phyloP scores from a whole-genome alignment of 92 coral and sea anemone genomes.

The Parazoanthus swiftii region DNA sequence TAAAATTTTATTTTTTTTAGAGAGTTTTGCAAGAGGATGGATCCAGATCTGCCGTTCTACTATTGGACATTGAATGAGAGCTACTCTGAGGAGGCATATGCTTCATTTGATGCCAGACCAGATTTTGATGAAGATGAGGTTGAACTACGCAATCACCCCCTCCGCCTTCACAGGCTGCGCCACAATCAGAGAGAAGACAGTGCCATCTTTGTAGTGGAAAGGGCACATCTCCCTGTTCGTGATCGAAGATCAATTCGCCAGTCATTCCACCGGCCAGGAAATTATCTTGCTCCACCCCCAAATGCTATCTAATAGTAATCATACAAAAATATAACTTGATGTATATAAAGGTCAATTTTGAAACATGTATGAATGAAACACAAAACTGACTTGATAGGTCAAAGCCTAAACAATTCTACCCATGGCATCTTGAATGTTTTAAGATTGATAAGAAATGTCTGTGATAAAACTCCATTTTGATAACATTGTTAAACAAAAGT shows the following conservation, averaged over 20 bases:
- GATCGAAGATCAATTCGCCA: constrained; percentile 52
- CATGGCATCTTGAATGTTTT: too few relatives aligned
- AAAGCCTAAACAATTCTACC: too few relatives aligned
- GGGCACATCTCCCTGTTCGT: constrained; percentile 60
- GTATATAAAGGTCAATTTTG: not conserved
- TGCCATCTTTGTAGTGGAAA: constrained; percentile 58
- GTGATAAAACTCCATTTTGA: too few relatives aligned
- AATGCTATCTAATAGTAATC: constrained; percentile 7
- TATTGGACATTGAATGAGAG: constrained; percentile 47
- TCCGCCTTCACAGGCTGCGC: constrained; percentile 51
- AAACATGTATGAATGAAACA: not conserved
- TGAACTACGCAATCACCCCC: constrained; percentile 57
- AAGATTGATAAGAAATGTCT: too few relatives aligned
- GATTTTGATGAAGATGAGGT: constrained; percentile 50
- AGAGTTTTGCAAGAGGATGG: constrained; percentile 65
- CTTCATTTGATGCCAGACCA: constrained; percentile 69
- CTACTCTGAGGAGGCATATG: constrained; percentile 48
- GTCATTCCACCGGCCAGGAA: constrained; percentile 53
- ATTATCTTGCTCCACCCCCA: constrained; percentile 50
- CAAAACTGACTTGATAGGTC: too few relatives aligned
- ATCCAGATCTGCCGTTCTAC: constrained; percentile 21
- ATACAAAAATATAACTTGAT: not conserved
- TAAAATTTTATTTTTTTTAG: constrained; percentile 33
- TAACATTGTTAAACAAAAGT: too few relatives aligned
- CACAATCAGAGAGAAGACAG: constrained; percentile 64